Base-by-base conservation (phyloP, 2,113 vertebrate genomes). In the Colinus virginianus region DNA sequence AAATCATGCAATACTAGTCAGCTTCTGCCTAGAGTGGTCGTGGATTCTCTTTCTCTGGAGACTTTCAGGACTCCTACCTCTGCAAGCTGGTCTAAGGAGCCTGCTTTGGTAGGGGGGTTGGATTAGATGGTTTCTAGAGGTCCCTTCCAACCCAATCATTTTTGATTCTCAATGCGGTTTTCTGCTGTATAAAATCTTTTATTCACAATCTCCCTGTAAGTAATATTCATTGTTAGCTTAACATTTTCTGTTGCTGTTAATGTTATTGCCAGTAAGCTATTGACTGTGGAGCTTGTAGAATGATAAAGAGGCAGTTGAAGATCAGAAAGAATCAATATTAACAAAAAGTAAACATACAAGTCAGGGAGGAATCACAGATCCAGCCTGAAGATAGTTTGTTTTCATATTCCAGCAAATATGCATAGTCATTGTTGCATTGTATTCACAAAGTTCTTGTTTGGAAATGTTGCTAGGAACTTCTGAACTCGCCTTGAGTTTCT, bases 311-410 rank as follows among this genome's bases (percentile, higher is more conserved):
- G 87, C 92, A 77, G 69, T 84, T 58, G 67, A 93, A 95, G 92
- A 89, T 94, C 92, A 96, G 63, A 77, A 92, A 38, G 81, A 94
- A 93, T 90, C 84, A 96, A 59, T 94, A 90, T 82, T 94, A 96
- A 88, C 94, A 87, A 96, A 96, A 96, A 94, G 63, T 89, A 95
- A 94, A 95, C 92, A 94, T 43, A 81, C 55, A 89, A 94, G 87
- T 92, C 87, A 93, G 75, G 38, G 42, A 92, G 84, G 71, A 94
- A 94, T 96, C 84, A 92, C 86, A 95, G 88, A 92, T 78, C 18
- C 90, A 95, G 81, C 86, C 94, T 96, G 94, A 95, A 82, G 78
- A 46, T 93, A 93, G 92, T 93, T 93, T 77, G 49, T 93, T 56
- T 90, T 93, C 93, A n/a, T 89, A 90, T 94, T 94, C 78, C 78